Evolutionary conservation across 2,888 invertebrate genomes (phyloP), one percentile per base, ranked within the genome.

Genomic region (Drosophila hamatofila): DNA sequence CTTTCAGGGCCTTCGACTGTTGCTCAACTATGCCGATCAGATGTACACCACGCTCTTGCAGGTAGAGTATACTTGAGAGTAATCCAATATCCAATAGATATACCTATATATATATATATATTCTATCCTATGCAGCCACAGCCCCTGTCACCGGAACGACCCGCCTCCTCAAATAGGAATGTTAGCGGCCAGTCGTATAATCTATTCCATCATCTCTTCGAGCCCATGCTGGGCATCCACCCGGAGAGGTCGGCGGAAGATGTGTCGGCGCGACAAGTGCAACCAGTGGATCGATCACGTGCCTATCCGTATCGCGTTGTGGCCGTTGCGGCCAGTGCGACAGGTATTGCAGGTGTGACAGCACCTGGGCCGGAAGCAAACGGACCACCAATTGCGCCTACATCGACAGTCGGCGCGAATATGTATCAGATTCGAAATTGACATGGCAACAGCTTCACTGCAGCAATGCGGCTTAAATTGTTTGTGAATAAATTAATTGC

Each of bases 131-230:
- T 48, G 3, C 21, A 79, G 76, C 80, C 80, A 0, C 75, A 59
- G 25, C 11, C 51, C 2, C 21, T 25, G 21, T 12, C 46, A 7
- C 12, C 27, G 58, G 51, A 58, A 1, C 56, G 58, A 16, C 11
- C 54, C 2, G 11, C 25, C 11, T 41, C 48, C 2, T 12, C 52
- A 1, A 67, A 11, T 6, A 41, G 71, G 7, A 52, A n/a, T 14
- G 11, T 14, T 1, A 9, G 16, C 37, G 39, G 25, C 1, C 54
- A 48, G 39, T 8, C 59, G 3, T 25, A 48, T 9, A 79, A 65
- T n/a, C 55, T 79, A 0, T 71, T 80, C n/a, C 71, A 79, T 62
- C 44, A 77, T 21, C 37, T 79, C n/a, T 75, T 79, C 27, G 75
- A 57, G 23, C 62, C 61, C n/a, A 61, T 69, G 54, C 27, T 59